phyloP scores from a whole-genome alignment of 2,113 vertebrate species.

The Noturus placidus region DNA sequence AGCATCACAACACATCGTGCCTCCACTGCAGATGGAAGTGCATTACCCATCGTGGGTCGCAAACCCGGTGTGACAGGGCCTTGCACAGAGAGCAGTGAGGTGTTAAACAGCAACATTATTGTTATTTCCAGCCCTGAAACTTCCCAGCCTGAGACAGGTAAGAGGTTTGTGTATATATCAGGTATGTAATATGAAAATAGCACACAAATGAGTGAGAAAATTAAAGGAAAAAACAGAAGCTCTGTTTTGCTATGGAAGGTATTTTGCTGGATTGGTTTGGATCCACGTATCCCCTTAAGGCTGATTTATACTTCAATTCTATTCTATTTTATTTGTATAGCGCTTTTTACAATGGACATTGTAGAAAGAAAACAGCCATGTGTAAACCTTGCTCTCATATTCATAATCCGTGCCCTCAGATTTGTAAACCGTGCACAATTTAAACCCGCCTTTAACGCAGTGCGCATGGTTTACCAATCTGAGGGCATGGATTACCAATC shows the following conservation, averaged over 20 bases:
- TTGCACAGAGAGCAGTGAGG: conserved; percentile 52
- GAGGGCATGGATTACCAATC: too few species aligned
- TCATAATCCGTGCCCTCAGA: too few species aligned
- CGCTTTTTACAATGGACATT: too few species aligned
- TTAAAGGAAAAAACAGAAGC: neutral
- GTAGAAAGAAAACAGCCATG: too few species aligned
- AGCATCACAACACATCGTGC: conserved; percentile 15
- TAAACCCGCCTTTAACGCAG: too few species aligned
- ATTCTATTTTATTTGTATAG: too few species aligned
- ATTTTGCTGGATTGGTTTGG: neutral
- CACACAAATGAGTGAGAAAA: neutral
- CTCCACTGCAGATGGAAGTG: conserved; percentile 37
- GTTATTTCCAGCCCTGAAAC: conserved; percentile 63
- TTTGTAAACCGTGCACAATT: too few species aligned
- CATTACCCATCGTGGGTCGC: conserved; percentile 36
- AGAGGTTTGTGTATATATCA: conserved; percentile 1
- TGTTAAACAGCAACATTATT: conserved; percentile 50
- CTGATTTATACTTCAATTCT: neutral
- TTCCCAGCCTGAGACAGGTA: conserved; percentile 68
- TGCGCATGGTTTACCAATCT: too few species aligned
- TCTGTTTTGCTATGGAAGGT: neutral
- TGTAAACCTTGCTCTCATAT: too few species aligned
- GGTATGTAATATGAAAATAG: neutral
- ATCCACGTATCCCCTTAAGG: neutral
- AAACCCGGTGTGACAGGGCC: conserved; percentile 41